These are phyloP conservation scores for Prunella fulvescens DNA, from an alignment of 2,113 vertebrate genomes.

Conservation along the genomic window DNA sequence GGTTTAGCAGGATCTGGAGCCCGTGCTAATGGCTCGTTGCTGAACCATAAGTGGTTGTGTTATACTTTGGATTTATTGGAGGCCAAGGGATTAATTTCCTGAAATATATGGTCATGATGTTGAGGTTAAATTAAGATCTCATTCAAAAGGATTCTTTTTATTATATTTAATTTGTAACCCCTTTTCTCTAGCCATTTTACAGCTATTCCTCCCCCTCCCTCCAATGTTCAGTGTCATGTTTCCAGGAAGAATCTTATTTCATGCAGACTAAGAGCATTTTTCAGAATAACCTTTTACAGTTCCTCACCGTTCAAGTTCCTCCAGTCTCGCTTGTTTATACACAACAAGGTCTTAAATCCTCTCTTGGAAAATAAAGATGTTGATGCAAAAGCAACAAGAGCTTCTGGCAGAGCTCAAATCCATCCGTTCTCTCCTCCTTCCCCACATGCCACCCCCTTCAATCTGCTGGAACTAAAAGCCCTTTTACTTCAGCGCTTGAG, in stretches of 20 bases:
- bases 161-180: slow-evolving; percentile 60
- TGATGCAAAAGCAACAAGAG: slow-evolving; percentile 30
- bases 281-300: slow-evolving; percentile 14
- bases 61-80: slow-evolving; percentile 51
- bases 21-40: slow-evolving; percentile 1
- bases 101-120: slow-evolving; percentile 34
- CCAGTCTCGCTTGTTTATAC: slow-evolving; percentile 15
- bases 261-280: slow-evolving; percentile 39
- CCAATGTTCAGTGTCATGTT: slow-evolving; percentile 34
- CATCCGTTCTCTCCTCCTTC: slow-evolving; percentile 26
- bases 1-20: not conserved
- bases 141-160: slow-evolving; percentile 61
- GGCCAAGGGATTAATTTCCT: slow-evolving; percentile 63
- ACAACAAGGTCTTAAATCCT: slow-evolving; percentile 54
- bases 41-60: slow-evolving; percentile 33
- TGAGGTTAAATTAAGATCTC: slow-evolving; percentile 70
- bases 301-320: slow-evolving; percentile 8
- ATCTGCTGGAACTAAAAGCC: slow-evolving; percentile 45
- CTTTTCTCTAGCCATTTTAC: slow-evolving; percentile 40
- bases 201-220: slow-evolving; percentile 36
- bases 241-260: slow-evolving; percentile 64
- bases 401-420: slow-evolving; percentile 36
- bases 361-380: slow-evolving; percentile 26
- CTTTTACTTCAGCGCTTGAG: slow-evolving; percentile 31
- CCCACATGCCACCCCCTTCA: slow-evolving; percentile 33